Conservation (phyloP, 2,113 vertebrate genomes). For the Amblyornis subalaris region DNA sequence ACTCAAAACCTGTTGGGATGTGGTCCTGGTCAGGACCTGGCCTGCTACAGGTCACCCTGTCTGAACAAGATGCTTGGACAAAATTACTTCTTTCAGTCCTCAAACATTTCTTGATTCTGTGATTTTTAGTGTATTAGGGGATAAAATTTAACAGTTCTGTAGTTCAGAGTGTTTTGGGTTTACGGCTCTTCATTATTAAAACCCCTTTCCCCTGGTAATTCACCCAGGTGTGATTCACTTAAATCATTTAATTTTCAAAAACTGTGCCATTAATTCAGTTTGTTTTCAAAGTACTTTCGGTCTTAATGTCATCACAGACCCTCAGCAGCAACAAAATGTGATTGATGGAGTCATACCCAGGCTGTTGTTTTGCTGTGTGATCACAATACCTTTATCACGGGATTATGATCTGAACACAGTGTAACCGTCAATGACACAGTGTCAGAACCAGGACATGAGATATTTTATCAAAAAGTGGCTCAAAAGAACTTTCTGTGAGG, state of each 20-base stretch:
- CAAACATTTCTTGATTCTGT: not conserved
- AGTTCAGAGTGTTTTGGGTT: not conserved
- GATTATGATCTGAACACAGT: not conserved
- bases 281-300: not conserved
- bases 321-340: not conserved
- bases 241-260: not conserved
- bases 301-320: not conserved
- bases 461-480: not conserved
- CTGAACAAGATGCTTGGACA: not conserved
- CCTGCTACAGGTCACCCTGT: not conserved
- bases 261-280: not conserved
- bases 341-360: not conserved
- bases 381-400: not conserved
- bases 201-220: not conserved
- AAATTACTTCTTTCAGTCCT: not conserved
- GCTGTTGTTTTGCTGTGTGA: not conserved
- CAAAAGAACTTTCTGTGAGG: not conserved
- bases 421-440: not conserved
- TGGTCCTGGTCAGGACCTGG: not conserved
- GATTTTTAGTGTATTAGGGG: not conserved
- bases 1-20: fast-evolving
- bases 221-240: not conserved
- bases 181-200: not conserved
- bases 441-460: not conserved
- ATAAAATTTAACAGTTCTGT: not conserved